These are phyloP conservation scores for Picathartes gymnocephalus DNA, from an alignment of 2,113 vertebrate species.

Conservation along the genomic window DNA sequence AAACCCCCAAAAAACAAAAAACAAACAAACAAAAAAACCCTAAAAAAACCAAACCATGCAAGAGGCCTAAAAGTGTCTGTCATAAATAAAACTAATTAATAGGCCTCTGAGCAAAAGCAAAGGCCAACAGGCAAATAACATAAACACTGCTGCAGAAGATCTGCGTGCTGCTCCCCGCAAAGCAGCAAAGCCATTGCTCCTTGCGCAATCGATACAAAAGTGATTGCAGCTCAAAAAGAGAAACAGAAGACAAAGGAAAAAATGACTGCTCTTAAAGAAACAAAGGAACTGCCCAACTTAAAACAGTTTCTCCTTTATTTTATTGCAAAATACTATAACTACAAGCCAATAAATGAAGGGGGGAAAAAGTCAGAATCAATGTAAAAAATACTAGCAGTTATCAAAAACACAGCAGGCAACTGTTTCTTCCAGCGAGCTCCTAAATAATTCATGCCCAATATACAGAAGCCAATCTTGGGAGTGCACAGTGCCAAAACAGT, in stretches of 20 bases:
- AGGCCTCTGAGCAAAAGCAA: neutral
- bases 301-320: neutral
- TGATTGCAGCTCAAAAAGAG: neutral
- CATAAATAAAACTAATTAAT: constrained; percentile 4
- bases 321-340: neutral
- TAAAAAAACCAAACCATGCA: neutral
- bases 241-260: neutral
- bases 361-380: neutral
- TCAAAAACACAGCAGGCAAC: neutral
- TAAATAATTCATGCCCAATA: neutral
- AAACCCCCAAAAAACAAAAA: neutral
- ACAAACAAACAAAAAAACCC: neutral
- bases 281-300: neutral
- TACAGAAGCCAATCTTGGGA: neutral
- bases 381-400: neutral
- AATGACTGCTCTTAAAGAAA: neutral
- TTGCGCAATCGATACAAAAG: neutral
- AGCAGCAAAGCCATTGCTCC: neutral
- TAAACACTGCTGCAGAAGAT: neutral
- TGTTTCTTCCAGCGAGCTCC: neutral
- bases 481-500: neutral
- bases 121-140: neutral
- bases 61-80: neutral
- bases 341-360: neutral
- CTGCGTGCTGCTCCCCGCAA: neutral